A percentile compares a stretch with the other conserved stretches of the same genome.
Evolutionary conservation across 2,888 invertebrate species (phyloP).

Genomic region (Ischnura elegans): DNA sequence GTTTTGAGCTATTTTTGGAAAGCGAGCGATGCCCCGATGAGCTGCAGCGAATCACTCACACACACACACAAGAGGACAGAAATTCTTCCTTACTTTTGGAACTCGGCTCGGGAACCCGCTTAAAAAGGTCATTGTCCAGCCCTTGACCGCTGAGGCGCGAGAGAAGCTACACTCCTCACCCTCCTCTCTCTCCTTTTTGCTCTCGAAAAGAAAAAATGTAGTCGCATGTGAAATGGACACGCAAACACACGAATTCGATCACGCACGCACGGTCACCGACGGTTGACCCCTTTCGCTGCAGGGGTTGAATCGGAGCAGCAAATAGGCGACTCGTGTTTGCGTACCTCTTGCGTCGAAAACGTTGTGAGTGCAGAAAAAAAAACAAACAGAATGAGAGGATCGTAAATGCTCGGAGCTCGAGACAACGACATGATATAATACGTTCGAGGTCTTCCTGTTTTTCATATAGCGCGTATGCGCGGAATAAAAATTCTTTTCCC

Average conservation of each 20-base stretch:
- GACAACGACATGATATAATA: constrained; percentile 24
- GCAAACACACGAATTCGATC: neutral
- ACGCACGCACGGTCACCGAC: constrained; percentile 1
- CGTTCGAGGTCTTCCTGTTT: neutral
- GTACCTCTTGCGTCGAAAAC: neutral
- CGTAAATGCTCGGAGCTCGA: neutral
- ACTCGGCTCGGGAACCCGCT: constrained; percentile 12
- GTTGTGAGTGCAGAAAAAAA: neutral
- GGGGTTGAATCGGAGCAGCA: constrained; percentile 7
- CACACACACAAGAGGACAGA: neutral
- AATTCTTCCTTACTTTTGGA: constrained; percentile 37
- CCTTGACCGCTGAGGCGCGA: constrained; percentile 51
- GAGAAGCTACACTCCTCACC: neutral
- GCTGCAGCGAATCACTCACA: neutral
- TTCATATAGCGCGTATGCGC: constrained; percentile 18
- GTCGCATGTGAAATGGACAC: neutral
- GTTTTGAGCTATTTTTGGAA: constrained; percentile 38
- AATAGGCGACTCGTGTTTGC: neutral
- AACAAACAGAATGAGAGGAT: neutral
- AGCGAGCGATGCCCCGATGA: constrained; percentile 20
- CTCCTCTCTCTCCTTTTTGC: neutral
- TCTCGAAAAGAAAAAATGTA: neutral
- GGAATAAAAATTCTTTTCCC: constrained; percentile 14
- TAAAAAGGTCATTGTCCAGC: constrained; percentile 59
- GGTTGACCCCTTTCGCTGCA: neutral